Evolutionary conservation across 1,140 invertebrate species (phyloP), one percentile per base, ranked within the genome.

Genomic region (Sarcophaga peregrina): DNA sequence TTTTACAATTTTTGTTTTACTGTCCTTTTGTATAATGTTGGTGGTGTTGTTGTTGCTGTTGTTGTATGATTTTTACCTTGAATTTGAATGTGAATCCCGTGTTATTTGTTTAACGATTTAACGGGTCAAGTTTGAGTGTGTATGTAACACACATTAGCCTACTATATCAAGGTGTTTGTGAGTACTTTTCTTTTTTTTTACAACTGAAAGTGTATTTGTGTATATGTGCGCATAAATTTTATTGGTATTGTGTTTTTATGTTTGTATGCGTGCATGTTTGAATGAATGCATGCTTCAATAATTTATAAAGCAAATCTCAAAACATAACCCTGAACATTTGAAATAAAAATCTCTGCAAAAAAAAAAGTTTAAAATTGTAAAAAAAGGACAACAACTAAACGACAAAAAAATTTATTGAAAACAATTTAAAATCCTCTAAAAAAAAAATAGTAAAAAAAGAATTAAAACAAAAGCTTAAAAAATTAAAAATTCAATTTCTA

Each of bases 271-370:
- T 52, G 50, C 13, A 10, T n/a, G 54, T 58, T 7, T 58, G 13
- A n/a, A n/a, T 13, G 54, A 6, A 58, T 58, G 54, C 13, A 58
- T 58, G 15, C 54, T 58, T 58, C 54, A 58, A 58, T 58, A 58
- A 58, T 58, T 58, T 58, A 58, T 58, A 58, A 58, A 58, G 54
- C 15, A 58, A 13, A 58, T n/a, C 54, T 58, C 54, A 15, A 58
- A 58, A 58, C 25, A 58, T 58, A 58, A 58, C 54, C 54, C n/a
- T 58, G 13, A 58, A 58, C 54, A 58, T 58, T 58, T 58, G 54
- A 58, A 58, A 58, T n/a, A n/a, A 58, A 58, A 58, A 37, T 37
- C 25, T 58, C 15, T 58, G 54, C n/a, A 58, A 58, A 54, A 37
- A 37, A 37, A 37, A 37, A 58, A 58, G 54, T 11, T 58, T 58